Evolutionary conservation across 2,113 vertebrate species (phyloP), one percentile per base, ranked within the genome.

Genomic region (Perca flavescens): DNA sequence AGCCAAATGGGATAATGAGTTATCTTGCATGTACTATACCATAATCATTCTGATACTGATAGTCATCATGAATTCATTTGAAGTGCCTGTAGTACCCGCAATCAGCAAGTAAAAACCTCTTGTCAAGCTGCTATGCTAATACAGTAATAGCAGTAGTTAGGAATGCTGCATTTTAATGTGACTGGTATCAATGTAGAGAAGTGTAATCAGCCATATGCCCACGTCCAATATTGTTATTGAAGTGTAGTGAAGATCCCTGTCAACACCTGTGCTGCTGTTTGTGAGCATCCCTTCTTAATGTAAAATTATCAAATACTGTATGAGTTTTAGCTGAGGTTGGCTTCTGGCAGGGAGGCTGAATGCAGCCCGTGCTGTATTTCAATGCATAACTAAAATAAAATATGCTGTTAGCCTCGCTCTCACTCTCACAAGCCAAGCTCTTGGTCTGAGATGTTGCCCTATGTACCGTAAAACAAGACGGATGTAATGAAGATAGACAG

Each of bases 401-500:
- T 73, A 69, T 81, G 77, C 58, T 75, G 84, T 90, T 87, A 84
- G 82, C 58, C n/a, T n/a, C 63, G 25, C 80, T 84, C 87, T 83
- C 71, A 76, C 80, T 62, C 73, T 72, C 79, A 46, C 65, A 61
- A 43, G 80, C 76, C 81, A 17, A 47, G 61, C 68, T 77, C 79
- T 70, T 56, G 75, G 68, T 67, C 62, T 50, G 69, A 84, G 54
- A 86, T 31, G 61, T 57, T 77, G 73, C 75, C 76, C 75, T 85
- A 72, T 85, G 81, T 86, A 84, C 85, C 61, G 82, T 90, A 70
- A 86, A 88, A 84, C 60, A 56, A 85, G 76, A 77, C 16, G 22
- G 50, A 63, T 82, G 52, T 87, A 87, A 90, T 89, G 87, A 89
- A 89, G 83, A 92, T 21, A 74, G 88, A 90, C 89, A 66, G 79